Evolutionary conservation across 92 coral and sea anemone genomes (phyloP), one percentile per base, ranked within the genome.

Genomic region (Epizoanthus ramosus): DNA sequence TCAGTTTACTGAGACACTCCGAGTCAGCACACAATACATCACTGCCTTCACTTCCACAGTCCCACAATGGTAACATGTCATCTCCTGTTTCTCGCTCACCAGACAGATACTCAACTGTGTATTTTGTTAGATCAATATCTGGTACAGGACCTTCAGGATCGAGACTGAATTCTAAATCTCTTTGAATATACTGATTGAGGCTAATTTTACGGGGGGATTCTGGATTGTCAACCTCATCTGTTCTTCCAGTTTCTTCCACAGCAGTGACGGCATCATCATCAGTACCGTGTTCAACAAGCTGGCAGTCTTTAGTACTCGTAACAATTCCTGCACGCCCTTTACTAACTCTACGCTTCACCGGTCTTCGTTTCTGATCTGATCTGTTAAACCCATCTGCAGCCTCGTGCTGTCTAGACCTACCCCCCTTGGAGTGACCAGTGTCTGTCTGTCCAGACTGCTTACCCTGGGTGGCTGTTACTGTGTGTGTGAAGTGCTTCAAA

Each of bases 301-400:
- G 54, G 19, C 24, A n/a, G 13, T 60, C 71, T 61, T 77, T 61
- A 25, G 10, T 75, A 33, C 41, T 75, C 54, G 39, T 75, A 19
- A 50, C 50, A 24, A 21, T 57, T 57, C 39, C 66, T 52, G 8
- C 37, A 39, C 50, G 63, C 15, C 33, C 25, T 59, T 43, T 60
- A 14, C 69, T 22, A 9, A 43, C 82, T 77, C 61, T 61, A 60
- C 82, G 69, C 22, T 77, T 77, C 47, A 84, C 80, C 4, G 88
- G 88, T 67, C 64, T 88, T 22, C 77, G 85, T 37, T 67, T 79
- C 61, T 63, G 70, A 63, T 88, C 83, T 7, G 85, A 84, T 60
- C 85, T 57, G 5, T 22, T 56, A 63, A 88, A 74, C 6, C 85
- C 83, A 22, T 57, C 53, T 4, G 54, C 53, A 33, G 80, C 53